Base-by-base conservation (phyloP, 2,113 vertebrate species). In the Rhodinocichla rosea region DNA sequence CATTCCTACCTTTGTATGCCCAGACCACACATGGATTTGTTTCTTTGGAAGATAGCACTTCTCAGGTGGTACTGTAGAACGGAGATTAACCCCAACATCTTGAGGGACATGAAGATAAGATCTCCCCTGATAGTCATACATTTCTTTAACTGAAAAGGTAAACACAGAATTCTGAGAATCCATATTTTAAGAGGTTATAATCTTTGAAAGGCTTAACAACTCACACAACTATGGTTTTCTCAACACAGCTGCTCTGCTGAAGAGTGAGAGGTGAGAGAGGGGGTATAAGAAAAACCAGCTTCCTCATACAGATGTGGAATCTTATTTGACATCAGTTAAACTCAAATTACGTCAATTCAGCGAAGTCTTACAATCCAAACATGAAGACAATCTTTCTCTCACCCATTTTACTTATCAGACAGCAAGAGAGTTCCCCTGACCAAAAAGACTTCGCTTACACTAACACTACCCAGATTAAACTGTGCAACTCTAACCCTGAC, bases 41-140 rank as follows among this genome's bases (percentile, higher is more conserved):
- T 99, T 99, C 96, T 99, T 99, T 11, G 99, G 99, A 94, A 99
- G 98, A 81, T 99, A 99, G 97, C 99, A 99, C 79, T 99, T 99
- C 78, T 99, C 99, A 47, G 99, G 99, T 52, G 98, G 97, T 11
- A 99, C 98, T 7, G 97, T 60, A 40, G 99, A 99, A 67, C 99
- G 98, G 33, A 99, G 98, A 96, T 99, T 99, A 92, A 99, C 98
- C 73, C 99, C 99, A 93, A 99, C 99, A 90, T 99, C 99, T 97
- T 99, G 99, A 88, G 99, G 99, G 69, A 99, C 96, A 39, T 99
- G 99, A 78, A 99, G 98, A 69, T 99, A 99, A 11, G 99, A 99
- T 87, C 99, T 98, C 49, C 99, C 99, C 94, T 99, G 99, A 95
- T 99, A 99, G 97, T 99, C 99, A 76, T 99, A 99, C 98, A 99